Base-by-base conservation (phyloP, 2,888 invertebrate genomes). In the Uropetala carovei region DNA sequence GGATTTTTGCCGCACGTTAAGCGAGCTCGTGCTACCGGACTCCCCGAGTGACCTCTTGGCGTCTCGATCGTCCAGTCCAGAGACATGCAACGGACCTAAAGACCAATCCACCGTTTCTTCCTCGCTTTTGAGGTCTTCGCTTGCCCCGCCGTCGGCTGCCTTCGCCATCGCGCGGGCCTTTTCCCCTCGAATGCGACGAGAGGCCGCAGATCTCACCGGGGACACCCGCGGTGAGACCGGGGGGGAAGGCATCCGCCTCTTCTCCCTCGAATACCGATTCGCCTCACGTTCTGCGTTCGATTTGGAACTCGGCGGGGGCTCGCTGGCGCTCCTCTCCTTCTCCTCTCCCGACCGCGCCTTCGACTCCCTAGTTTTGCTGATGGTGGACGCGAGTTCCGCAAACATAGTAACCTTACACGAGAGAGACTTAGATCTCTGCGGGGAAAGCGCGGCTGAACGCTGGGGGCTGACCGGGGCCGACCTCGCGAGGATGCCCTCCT, bases 271-370 rank as follows among this genome's bases (percentile, higher is more conserved):
- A 84, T 81, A 91, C 56, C 58, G 92, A 64, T 16, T 92, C 58
- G 22, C 91, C 16, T 86, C 86, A 30, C 18, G 91, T 16, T 86
- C 86, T n/a, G 13, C n/a, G 7, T 7, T 22, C 64, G 89, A 30
- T 64, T 86, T 86, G 16, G 86, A 86, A 86, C 30, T 64, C 96
- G 95, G 94, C 3, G 97, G 96, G 27, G 97, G 97, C 93, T 97
- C 97, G 94, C 97, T 97, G 93, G 95, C 96, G 94, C 97, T 97
- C 93, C 97, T 95, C 64, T 96, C 95, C 93, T 96, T 96, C 91
- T 93, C 93, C 27, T 89, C 83, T 9, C 59, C 9, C 27, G 68
- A 64, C 13, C 57, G 60, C 7, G 92, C 22, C 56, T 43, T 30
- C 5, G 64, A 85, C 3, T 83, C 83, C 83, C 83, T 56, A 4